These are phyloP conservation scores for Drosophila lini DNA, from an alignment of 1,140 invertebrate species.

Conservation along the genomic window DNA sequence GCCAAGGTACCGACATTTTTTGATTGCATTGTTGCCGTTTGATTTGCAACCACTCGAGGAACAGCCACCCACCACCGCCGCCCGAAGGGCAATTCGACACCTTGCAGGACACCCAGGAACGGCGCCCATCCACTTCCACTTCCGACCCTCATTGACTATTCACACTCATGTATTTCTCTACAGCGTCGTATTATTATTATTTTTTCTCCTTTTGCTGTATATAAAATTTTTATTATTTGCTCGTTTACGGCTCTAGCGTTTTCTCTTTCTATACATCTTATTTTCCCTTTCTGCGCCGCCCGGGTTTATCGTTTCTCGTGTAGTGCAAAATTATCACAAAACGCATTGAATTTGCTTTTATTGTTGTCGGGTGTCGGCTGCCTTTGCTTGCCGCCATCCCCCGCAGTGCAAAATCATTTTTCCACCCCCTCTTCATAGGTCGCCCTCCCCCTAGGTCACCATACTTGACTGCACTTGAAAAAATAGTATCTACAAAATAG, in stretches of 20 bases:
- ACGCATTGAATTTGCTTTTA: constrained; percentile 82
- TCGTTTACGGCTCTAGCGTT: constrained; percentile 67
- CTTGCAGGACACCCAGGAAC: constrained; percentile 19
- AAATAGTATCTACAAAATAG: background rate
- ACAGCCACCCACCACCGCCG: constrained; percentile 17
- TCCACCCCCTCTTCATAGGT: constrained; percentile 20
- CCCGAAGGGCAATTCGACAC: constrained; percentile 36
- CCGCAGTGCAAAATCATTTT: constrained; percentile 25
- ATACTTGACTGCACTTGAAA: background rate
- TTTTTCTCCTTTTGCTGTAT: constrained; percentile 42
- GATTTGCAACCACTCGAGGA: constrained; percentile 57
- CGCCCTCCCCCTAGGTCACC: background rate
- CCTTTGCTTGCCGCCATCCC: constrained; percentile 23
- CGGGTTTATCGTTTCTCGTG: constrained; percentile 58
- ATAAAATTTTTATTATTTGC: constrained; percentile 77
- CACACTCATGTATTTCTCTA: constrained; percentile 73
- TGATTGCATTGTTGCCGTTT: constrained; percentile 81
- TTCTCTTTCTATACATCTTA: constrained; percentile 8
- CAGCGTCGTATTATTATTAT: constrained; percentile 49
- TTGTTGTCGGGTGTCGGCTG: constrained; percentile 63
- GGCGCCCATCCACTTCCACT: constrained; percentile 14
- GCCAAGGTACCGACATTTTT: constrained; percentile 61
- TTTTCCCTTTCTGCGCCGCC: constrained; percentile 16
- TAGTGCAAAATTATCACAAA: constrained; percentile 79
- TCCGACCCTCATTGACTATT: constrained; percentile 76